Evolutionary conservation across 2,113 vertebrate species (phyloP), one percentile per base, ranked within the genome.

Genomic region (Zingel zingel): DNA sequence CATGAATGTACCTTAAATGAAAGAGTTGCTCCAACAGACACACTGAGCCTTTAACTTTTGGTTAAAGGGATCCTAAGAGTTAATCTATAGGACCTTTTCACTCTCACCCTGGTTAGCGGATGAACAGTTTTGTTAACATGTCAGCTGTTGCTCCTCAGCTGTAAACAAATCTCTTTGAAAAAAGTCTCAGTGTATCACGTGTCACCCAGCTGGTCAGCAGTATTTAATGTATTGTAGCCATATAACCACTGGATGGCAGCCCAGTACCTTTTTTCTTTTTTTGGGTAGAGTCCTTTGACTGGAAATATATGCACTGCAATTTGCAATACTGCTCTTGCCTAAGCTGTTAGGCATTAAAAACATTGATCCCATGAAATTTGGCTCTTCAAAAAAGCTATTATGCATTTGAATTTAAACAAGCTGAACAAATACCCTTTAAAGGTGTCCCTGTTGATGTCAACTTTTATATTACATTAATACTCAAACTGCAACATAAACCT

Each of bases 211-310:
- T 2, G 3, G 4, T 1, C 4, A 13, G 33, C 6, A 27, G 9
- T 9, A 2, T 33, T 1, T 15, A 6, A 4, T 68, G 85, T 47
- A 27, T 19, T 48, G 43, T 43, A 0, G 5, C 4, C 36, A n/a
- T 0, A 30, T 19, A 0, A 13, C 85, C 92, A 90, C 91, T 76
- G 14, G 92, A 27, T 80, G 88, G 88, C 84, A 85, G 82, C 61
- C 83, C 2, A 84, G 25, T 7, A 74, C 25, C 8, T 64, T 6
- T 48, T 59, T 80, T 25, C 15, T 15, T 59, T 80, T 25, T 19
- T 15, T 43, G 4, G 5, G 2, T 12, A n/a, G 4, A 6, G 0
- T 0, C 48, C 27, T 43, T 19, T 59, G 14, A 5, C 1, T n/a
- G 7, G 15, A 68, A 14, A 45, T 10, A 1, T 16, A 33, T 6